Evolutionary conservation across 2,888 invertebrate species (phyloP).

Genomic region (Perizoma flavofasciatum): DNA sequence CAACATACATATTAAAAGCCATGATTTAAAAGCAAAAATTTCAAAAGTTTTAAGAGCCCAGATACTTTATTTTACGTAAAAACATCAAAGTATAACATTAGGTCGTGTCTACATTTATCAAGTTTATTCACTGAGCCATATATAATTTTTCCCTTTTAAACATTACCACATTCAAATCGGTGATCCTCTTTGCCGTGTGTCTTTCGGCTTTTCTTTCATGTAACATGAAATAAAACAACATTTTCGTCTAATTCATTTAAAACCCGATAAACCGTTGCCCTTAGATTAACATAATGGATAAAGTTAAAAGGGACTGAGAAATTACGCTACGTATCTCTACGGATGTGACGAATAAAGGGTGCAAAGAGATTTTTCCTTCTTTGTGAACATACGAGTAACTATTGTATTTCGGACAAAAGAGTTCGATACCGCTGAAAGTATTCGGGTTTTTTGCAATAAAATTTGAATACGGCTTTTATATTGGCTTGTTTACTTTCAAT

Average conservation of each 20-base stretch:
- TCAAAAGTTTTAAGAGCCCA: conserved; percentile 8
- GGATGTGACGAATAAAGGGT: conserved; percentile 60
- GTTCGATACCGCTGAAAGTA: conserved; percentile 53
- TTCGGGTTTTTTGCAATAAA: conserved; percentile 36
- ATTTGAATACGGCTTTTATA: conserved; percentile 29
- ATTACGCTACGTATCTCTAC: conserved; percentile 57
- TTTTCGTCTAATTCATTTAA: conserved; percentile 64
- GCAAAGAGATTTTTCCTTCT: conserved; percentile 65
- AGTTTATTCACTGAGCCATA: conserved; percentile 22
- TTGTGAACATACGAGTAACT: conserved; percentile 61
- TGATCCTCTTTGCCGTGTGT: conserved; percentile 44
- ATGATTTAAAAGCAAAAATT: conserved; percentile 9
- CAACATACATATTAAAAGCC: too few species aligned
- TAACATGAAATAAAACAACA: conserved; percentile 55
- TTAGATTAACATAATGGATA: conserved; percentile 73
- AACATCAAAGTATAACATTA: conserved; percentile 25
- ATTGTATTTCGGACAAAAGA: conserved; percentile 67
- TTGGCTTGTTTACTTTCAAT: conserved; percentile 18
- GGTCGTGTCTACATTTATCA: conserved; percentile 3
- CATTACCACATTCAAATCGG: conserved; percentile 34
- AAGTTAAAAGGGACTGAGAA: conserved; percentile 69
- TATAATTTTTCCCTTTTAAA: conserved; percentile 17
- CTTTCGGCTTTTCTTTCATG: conserved; percentile 45
- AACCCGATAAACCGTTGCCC: conserved; percentile 67
- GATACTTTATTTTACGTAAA: background rate